phyloP scores from a whole-genome alignment of 2,888 invertebrate species.

The Heteromurus nitidus region DNA sequence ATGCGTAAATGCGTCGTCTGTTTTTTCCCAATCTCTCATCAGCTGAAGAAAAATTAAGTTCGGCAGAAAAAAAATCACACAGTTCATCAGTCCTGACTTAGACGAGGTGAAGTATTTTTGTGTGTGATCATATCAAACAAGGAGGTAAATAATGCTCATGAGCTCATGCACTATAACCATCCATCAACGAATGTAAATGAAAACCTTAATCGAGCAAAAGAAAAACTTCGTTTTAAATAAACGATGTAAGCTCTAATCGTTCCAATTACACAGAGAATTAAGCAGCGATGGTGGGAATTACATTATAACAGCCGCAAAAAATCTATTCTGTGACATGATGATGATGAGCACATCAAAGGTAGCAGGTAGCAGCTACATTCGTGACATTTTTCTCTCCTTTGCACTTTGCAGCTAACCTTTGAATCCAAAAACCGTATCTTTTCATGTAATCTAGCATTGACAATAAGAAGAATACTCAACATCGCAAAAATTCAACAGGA shows the following conservation, averaged over 20 bases:
- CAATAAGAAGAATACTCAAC: slow-evolving; percentile 25
- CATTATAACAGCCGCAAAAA: no score
- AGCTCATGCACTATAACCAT: background rate
- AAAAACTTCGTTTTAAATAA: slow-evolving; percentile 23
- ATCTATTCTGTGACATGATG: no score
- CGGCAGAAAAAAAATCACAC: no score
- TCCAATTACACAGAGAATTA: slow-evolving; percentile 51
- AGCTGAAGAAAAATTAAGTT: background rate
- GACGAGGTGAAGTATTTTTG: no score
- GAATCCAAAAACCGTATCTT: no score
- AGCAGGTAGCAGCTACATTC: no score
- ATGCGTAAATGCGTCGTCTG: no score
- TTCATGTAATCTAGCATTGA: slow-evolving; percentile 32
- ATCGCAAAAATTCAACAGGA: background rate
- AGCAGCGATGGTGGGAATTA: slow-evolving; percentile 21
- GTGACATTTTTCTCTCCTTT: no score
- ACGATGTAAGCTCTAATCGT: slow-evolving; percentile 28
- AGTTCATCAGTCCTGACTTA: background rate
- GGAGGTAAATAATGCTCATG: background rate
- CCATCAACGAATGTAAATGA: no score
- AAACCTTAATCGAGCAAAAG: background rate
- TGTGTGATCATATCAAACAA: slow-evolving; percentile 9
- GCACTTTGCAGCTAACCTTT: no score
- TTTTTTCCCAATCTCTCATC: background rate
- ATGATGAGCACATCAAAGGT: no score